These are phyloP conservation scores for Beroe ovata DNA, from an alignment of 37 sponge, comb jelly and placozoan genomes.

Conservation along the genomic window DNA sequence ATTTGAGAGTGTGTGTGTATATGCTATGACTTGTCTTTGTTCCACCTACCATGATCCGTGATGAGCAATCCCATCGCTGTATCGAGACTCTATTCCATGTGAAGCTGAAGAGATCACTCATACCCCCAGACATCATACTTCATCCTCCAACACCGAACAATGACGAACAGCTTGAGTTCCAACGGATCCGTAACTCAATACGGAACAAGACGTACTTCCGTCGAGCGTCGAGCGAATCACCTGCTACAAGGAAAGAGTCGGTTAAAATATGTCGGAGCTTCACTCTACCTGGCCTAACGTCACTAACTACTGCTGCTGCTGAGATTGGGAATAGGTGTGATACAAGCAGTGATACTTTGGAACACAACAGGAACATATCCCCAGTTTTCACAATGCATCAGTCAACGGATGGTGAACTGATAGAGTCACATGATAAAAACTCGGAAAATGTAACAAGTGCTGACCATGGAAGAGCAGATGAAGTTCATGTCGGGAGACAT, in stretches of 20 bases:
- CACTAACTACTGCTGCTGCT: no score
- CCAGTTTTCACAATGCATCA: no score
- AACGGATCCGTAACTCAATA: background rate
- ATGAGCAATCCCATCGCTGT: background rate
- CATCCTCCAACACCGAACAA: background rate
- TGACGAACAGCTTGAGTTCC: constrained; percentile 2
- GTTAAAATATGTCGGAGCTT: background rate
- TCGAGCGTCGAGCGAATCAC: background rate
- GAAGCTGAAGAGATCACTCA: background rate
- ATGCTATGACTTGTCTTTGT: no score
- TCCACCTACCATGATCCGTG: background rate
- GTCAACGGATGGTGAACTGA: no score
- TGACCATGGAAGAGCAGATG: no score
- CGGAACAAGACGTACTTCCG: constrained; percentile 8
- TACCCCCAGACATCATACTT: background rate
- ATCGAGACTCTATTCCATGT: background rate
- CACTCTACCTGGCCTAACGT: background rate
- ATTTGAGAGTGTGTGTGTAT: background rate
- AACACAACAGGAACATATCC: no score
- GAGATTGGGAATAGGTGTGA: no score
- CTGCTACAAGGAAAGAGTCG: background rate
- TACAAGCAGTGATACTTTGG: no score
- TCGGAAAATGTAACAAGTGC: no score
- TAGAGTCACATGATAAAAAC: no score
- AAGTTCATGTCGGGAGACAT: no score